A percentile compares a stretch with the other conserved stretches of the same genome.
phyloP scores from a whole-genome alignment of 2,113 vertebrate genomes.

The Cryptoleucopteryx plumbea region DNA sequence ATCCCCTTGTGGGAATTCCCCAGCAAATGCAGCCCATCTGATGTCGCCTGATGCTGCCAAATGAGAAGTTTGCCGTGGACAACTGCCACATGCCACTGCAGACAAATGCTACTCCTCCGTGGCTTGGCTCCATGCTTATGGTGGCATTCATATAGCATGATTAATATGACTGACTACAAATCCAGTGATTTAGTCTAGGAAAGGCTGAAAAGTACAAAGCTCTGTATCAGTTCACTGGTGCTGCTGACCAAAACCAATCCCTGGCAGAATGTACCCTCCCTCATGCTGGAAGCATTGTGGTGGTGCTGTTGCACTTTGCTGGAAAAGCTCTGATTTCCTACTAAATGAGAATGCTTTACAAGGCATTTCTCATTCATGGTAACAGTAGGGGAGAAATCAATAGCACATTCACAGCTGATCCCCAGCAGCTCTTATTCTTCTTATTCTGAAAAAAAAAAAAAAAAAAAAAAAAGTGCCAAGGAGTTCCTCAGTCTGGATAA shows the following conservation, averaged over 20 bases:
- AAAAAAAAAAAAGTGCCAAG: background rate
- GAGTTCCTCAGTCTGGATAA: background rate
- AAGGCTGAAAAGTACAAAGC: background rate
- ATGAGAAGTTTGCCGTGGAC: background rate
- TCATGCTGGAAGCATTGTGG: background rate
- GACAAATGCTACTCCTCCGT: background rate
- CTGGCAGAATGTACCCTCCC: background rate
- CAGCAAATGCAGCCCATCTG: background rate
- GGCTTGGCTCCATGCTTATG: background rate
- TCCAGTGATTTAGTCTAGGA: background rate
- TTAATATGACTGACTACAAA: background rate
- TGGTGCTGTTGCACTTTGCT: slow-evolving; percentile 49
- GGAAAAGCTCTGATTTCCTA: background rate
- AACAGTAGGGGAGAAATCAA: slow-evolving; percentile 53
- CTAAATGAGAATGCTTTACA: slow-evolving; percentile 26
- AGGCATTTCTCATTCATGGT: slow-evolving; percentile 36
- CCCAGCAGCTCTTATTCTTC: background rate
- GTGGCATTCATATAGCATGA: background rate
- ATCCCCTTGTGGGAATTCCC: background rate
- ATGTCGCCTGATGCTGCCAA: background rate
- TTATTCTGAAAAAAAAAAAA: background rate
- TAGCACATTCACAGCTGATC: slow-evolving; percentile 20
- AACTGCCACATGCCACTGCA: rapidly evolving
- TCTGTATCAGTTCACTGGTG: background rate
- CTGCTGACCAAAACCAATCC: background rate